Evolutionary conservation across 1,140 invertebrate genomes (phyloP), one percentile per base, ranked within the genome.

Genomic region (Aphelinus atriplicis): DNA sequence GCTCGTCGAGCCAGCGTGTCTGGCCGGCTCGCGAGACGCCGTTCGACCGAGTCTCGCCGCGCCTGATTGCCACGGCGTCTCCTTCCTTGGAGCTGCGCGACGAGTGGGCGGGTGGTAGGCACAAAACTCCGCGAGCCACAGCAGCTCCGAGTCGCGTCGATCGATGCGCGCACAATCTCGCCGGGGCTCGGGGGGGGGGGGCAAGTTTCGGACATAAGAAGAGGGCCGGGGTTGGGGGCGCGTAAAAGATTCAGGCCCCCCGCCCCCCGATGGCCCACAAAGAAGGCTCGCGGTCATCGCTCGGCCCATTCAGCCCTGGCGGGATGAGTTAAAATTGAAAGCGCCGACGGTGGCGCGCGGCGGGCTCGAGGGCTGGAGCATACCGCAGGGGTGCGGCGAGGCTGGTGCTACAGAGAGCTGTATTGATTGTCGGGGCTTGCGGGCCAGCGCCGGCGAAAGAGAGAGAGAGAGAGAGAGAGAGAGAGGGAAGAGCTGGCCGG

Each of bases 111-210:
- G 70, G 48, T 48, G 67, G 26, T 26, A 26, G 26, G 26, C 26
- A 26, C 26, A 26, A 26, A 26, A 26, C 26, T 26, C 56, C 7
- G 48, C 45, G 68, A 62, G 66, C 61, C 57, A 45, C 51, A 56
- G 51, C 60, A 72, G 73, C 63, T 73, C 64, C 61, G 71, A 26
- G 73, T 47, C 66, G 76, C 48, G 71, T 3, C 65, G 71, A 57
- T 67, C 71, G 73, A 73, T 75, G 71, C 68, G 73, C 53, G 75
- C 50, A 26, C 26, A 71, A 69, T 69, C 70, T 65, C 74, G 78
- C 69, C 74, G 69, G 73, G 68, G 70, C 43, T 50, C 9, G 57
- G 69, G 43, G 53, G 46, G 53, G 10, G 3, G 47, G 46, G 3
- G 58, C 26, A 2, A 2, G 42, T 2, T 45, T 43, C 42, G 58